These are phyloP conservation scores for Antechinus flavipes DNA, from an alignment of 2,113 vertebrate species.

Conservation along the genomic window DNA sequence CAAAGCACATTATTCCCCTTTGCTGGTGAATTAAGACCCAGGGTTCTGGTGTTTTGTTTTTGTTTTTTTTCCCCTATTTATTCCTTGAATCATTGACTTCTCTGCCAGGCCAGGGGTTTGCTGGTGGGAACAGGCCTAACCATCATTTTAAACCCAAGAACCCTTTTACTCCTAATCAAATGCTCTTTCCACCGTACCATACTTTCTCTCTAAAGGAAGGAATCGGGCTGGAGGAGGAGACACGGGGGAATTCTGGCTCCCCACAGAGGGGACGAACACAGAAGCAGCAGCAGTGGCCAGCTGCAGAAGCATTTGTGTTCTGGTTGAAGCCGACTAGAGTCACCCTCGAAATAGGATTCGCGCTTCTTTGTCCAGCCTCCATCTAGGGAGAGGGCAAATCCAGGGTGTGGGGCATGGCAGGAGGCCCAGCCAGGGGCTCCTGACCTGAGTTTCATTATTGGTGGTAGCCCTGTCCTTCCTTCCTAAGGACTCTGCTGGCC, in stretches of 20 bases:
- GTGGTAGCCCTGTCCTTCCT: neutral
- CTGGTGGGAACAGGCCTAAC: neutral
- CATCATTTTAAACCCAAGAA: neutral
- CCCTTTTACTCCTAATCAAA: neutral
- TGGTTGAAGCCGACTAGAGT: neutral
- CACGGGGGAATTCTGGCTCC: neutral
- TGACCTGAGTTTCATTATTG: neutral
- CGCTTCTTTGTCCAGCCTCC: conserved; percentile 18
- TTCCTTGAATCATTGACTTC: neutral
- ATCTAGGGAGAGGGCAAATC: neutral
- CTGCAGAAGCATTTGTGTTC: conserved; percentile 15
- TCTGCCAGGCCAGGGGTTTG: neutral
- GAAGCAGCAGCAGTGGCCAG: neutral
- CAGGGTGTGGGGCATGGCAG: neutral
- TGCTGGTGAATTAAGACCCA: neutral
- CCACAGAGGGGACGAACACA: neutral
- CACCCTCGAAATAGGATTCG: neutral
- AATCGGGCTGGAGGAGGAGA: neutral
- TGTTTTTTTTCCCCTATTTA: neutral
- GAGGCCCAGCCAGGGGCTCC: neutral
- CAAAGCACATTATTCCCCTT: neutral
- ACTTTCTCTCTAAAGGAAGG: neutral
- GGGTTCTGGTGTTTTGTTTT: neutral
- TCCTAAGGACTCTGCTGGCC: neutral
- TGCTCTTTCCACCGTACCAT: neutral